A percentile compares a stretch with the other conserved stretches of the same genome.
phyloP scores from a whole-genome alignment of 2,113 vertebrate genomes.

The Ramphastos sulfuratus region DNA sequence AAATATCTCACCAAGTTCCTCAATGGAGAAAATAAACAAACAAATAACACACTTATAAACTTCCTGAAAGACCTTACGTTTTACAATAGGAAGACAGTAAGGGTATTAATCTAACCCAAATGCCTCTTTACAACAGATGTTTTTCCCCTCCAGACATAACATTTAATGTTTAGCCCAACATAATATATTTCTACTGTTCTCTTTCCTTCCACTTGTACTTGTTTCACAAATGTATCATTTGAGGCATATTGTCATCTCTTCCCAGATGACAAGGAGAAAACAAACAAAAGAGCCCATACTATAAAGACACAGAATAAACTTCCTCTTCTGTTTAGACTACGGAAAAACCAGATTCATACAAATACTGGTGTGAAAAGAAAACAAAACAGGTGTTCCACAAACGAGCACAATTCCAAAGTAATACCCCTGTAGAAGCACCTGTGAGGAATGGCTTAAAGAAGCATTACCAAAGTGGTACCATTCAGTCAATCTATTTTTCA shows the following conservation, averaged over 20 bases:
- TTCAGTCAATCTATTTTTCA: accelerated
- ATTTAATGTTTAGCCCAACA: neutral
- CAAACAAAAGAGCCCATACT: no score
- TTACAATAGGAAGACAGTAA: neutral
- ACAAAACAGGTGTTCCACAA: neutral
- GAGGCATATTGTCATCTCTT: neutral
- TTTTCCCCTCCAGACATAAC: neutral
- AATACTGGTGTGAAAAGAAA: neutral
- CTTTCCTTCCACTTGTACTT: neutral
- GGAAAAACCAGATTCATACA: neutral
- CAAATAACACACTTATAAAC: neutral
- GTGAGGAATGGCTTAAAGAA: neutral
- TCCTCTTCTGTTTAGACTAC: neutral
- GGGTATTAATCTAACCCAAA: neutral
- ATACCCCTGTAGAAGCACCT: neutral
- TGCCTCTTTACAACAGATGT: neutral
- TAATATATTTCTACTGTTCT: neutral
- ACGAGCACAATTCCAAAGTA: neutral
- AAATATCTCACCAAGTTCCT: neutral
- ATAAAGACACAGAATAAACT: neutral
- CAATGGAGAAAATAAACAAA: neutral
- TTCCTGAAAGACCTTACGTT: neutral
- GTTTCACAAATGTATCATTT: neutral
- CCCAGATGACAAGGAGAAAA: neutral
- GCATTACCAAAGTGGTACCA: neutral